These are phyloP conservation scores for Calameuta idolon DNA, from an alignment of 2,888 invertebrate genomes.

Conservation along the genomic window DNA sequence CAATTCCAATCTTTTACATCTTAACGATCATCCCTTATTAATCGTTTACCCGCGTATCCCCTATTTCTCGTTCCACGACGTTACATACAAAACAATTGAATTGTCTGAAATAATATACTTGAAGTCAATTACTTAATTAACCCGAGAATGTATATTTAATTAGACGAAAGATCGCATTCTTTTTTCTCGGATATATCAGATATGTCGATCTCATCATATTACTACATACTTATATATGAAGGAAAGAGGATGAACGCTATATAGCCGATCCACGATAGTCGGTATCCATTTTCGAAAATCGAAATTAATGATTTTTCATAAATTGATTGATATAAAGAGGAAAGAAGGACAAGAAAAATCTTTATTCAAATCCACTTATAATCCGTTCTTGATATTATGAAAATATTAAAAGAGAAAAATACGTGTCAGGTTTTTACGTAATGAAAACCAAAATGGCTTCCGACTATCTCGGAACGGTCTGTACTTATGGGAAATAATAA, in stretches of 20 bases:
- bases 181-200: slow-evolving; percentile 31
- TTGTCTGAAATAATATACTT: slow-evolving; percentile 57
- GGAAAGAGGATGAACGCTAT: neutral
- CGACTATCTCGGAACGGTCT: slow-evolving; percentile 1
- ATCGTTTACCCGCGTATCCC: slow-evolving; percentile 22
- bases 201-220: neutral
- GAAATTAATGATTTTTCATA: neutral
- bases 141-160: slow-evolving; percentile 47
- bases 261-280: neutral
- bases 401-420: neutral
- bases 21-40: slow-evolving; percentile 4
- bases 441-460: neutral
- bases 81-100: slow-evolving; percentile 18
- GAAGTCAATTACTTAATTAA: slow-evolving; percentile 65
- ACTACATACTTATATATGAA: slow-evolving; percentile 6
- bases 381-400: neutral
- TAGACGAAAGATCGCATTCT: slow-evolving; percentile 29
- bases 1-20: slow-evolving; percentile 11
- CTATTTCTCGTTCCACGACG: neutral
- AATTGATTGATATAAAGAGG: slow-evolving; percentile 2
- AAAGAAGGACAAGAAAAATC: neutral
- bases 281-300: neutral
- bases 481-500: slow-evolving; percentile 1
- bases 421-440: neutral
- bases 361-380: neutral